A percentile compares a stretch with the other conserved stretches of the same genome.
phyloP scores from a whole-genome alignment of 2,797 vertebrate genomes.

The Eospalax fontanierii region DNA sequence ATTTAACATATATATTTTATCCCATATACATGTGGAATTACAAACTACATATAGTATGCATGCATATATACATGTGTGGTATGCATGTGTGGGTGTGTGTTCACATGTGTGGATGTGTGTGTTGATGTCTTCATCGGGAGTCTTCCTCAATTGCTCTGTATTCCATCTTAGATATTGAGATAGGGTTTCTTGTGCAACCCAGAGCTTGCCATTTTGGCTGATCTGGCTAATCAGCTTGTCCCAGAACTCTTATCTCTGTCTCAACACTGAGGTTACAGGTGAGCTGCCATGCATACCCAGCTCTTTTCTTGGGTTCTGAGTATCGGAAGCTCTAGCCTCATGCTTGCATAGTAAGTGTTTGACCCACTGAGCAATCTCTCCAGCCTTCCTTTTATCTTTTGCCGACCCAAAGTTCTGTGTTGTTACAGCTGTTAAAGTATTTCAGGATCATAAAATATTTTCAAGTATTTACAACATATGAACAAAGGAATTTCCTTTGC shows the following conservation, averaged over 20 bases:
- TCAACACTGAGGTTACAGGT: not conserved
- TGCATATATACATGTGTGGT: no score
- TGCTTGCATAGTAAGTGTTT: not conserved
- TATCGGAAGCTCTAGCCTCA: not conserved
- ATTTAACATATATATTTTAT: no score
- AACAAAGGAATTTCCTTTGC: conserved; percentile 17
- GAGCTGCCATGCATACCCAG: not conserved
- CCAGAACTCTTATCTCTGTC: not conserved
- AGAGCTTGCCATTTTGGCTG: not conserved
- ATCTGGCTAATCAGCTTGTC: not conserved
- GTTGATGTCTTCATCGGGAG: not conserved
- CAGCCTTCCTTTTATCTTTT: not conserved
- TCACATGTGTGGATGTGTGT: not conserved
- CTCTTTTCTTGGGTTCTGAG: not conserved
- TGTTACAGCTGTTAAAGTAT: not conserved
- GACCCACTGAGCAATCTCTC: not conserved
- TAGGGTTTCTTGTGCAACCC: not conserved
- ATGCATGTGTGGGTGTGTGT: no score
- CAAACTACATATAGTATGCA: no score
- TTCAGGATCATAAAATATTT: conserved; percentile 28
- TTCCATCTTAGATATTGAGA: not conserved
- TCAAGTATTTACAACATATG: not conserved
- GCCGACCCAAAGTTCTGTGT: not conserved
- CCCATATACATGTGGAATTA: no score
- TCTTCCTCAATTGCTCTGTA: not conserved